Evolutionary conservation across 2,797 vertebrate species (phyloP), one percentile per base, ranked within the genome.

Genomic region (Paramormyrops hopkinsi): DNA sequence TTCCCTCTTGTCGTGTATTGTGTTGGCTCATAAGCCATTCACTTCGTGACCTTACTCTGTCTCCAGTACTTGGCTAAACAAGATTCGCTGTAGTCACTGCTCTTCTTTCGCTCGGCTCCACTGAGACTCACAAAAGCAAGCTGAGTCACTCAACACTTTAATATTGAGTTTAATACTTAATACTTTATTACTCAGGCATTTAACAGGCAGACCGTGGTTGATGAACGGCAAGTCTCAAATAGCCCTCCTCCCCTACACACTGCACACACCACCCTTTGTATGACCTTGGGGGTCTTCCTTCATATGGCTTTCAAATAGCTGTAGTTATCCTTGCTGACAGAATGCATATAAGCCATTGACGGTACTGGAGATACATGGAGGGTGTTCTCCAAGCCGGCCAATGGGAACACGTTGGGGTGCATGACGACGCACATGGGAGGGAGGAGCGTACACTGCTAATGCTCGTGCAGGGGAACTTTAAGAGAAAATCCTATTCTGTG

Each of bases 391-490:
- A 89, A 41, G 88, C 90, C 92, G 92, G 92, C 92, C 93, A 91
- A 93, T 90, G 92, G 90, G 91, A 87, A 90, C 9, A 0, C 90
- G 88, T 48, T 83, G 90, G 92, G 87, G 76, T 91, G 92, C 92
- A 92, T 92, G 92, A 87, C 92, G 90, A 89, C 25, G 51, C 22
- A 14, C 87, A 62, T 50, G 86, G 44, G 50, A n/a, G 41, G 91
- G 93, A 90, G 92, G 90, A 90, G 91, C 90, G 92, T 91, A 89
- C 90, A 90, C 91, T 87, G 91, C 93, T 92, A 93, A 89, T 90
- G 88, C 89, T 84, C 89, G 89, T 90, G 90, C 88, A 91, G 62
- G 54, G 82, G 82, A 17, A 29, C 29, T 89, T 89, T 54, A 53
- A 84, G 41, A 73, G 41, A 86, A 88, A 46, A 62, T 90, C 88